Conservation (phyloP, 2,113 vertebrate genomes). For the Sander lucioperca region DNA sequence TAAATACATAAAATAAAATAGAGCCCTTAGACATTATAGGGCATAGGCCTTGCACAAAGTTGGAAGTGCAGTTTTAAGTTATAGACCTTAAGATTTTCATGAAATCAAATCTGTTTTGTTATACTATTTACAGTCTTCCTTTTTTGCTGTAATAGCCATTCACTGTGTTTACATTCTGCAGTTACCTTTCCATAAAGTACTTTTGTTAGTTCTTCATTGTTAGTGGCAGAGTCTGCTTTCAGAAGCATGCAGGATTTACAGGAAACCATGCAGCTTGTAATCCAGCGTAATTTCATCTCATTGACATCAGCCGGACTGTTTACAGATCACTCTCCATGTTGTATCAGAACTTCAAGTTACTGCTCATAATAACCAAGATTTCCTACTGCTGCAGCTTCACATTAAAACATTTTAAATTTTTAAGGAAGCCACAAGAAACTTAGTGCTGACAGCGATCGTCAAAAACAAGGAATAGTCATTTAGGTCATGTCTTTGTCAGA, state of each 20-base stretch:
- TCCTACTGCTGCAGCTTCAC: not conserved
- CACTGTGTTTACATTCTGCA: not conserved
- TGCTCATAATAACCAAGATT: not conserved
- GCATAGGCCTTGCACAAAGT: not conserved
- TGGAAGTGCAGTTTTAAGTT: not conserved
- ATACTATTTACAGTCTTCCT: not conserved
- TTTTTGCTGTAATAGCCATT: not conserved
- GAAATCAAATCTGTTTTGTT: not conserved
- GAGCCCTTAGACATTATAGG: not conserved
- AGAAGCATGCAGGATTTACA: not conserved
- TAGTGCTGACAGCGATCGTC: too few relatives aligned
- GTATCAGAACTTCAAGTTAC: too few relatives aligned
- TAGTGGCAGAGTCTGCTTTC: not conserved
- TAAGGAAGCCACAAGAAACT: not conserved
- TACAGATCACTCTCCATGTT: too few relatives aligned
- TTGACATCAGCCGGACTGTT: not conserved
- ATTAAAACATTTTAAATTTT: not conserved
- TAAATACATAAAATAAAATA: not conserved
- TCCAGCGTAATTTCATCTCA: not conserved
- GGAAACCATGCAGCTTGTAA: not conserved
- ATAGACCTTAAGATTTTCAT: not conserved
- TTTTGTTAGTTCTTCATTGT: not conserved
- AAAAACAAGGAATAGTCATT: not conserved
- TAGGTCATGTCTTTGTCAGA: not conserved
- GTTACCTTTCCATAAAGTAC: not conserved